Percentiles rank a stretch among this genome's conserved stretches.
These are phyloP conservation scores for Molorchus minor DNA, from an alignment of 2,888 invertebrate species.

Conservation along the genomic window DNA sequence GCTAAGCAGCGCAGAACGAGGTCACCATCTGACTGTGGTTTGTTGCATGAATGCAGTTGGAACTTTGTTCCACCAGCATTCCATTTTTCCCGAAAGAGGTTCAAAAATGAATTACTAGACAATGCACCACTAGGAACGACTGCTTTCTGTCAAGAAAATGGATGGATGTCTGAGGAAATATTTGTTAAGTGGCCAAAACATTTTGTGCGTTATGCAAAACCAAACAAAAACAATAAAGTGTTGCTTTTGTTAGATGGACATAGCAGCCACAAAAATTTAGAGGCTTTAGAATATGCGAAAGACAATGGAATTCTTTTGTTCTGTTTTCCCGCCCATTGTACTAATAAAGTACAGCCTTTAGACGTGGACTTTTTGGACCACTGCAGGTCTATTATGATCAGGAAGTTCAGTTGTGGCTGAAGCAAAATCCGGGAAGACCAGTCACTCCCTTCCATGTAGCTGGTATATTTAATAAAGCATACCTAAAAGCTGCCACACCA, in stretches of 20 bases:
- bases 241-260: slow-evolving; percentile 52
- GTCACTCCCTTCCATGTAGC: slow-evolving; percentile 29
- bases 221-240: slow-evolving; percentile 43
- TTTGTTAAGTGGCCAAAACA: slow-evolving; percentile 30
- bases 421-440: slow-evolving; percentile 12
- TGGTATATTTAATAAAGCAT: slow-evolving; percentile 22
- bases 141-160: slow-evolving; percentile 47
- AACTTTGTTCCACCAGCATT: slow-evolving; percentile 54
- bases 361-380: slow-evolving; percentile 19
- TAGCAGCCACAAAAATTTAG: slow-evolving; percentile 41
- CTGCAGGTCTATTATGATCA: slow-evolving; percentile 23
- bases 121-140: slow-evolving; percentile 48
- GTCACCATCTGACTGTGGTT: slow-evolving; percentile 54
- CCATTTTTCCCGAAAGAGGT: slow-evolving; percentile 55
- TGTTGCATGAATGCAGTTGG: slow-evolving; percentile 53
- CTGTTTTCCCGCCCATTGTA: slow-evolving; percentile 26
- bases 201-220: slow-evolving; percentile 48
- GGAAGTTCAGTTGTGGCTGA: slow-evolving; percentile 23
- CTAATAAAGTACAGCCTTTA: slow-evolving; percentile 13
- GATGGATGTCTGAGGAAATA: slow-evolving; percentile 50
- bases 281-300: slow-evolving; percentile 28
- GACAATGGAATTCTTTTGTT: slow-evolving; percentile 32
- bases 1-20: slow-evolving; percentile 57
- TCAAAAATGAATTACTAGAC: slow-evolving; percentile 41
- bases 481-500: slow-evolving; percentile 21